Conservation (phyloP, 2,113 vertebrate species). For the Plotosus lineatus region DNA sequence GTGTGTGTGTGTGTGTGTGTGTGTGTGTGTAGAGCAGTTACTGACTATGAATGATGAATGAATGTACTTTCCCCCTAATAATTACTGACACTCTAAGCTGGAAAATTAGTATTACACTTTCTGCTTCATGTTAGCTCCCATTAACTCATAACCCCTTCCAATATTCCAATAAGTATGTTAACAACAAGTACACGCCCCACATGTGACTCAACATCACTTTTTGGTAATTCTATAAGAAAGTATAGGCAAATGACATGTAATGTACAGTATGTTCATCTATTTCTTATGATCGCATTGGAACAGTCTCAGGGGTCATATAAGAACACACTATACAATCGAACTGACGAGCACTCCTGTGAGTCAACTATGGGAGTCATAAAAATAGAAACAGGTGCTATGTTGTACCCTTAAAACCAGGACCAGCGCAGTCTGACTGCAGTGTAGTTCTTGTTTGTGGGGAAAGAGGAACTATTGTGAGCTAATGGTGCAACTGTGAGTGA, state of each 20-base stretch:
- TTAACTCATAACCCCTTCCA: too few relatives aligned
- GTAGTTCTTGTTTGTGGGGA: slow-evolving; percentile 35
- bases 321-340: background rate
- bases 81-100: background rate
- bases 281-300: slow-evolving; percentile 19
- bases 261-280: background rate
- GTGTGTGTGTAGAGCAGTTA: slow-evolving; percentile 40
- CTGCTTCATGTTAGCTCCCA: slow-evolving; percentile 8
- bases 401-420: background rate
- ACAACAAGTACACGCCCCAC: slow-evolving; percentile 19
- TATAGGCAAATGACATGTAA: background rate
- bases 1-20: too few relatives aligned
- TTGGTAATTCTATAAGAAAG: slow-evolving; percentile 21
- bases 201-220: slow-evolving; percentile 15
- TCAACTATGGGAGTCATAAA: background rate
- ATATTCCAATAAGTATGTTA: background rate
- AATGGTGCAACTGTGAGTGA: slow-evolving; percentile 16
- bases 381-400: slow-evolving; percentile 2
- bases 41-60: slow-evolving; percentile 54
- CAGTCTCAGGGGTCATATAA: background rate
- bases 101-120: background rate
- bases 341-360: background rate
- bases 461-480: slow-evolving; percentile 34
- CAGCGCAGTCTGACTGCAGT: background rate
- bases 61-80: slow-evolving; percentile 5